These are phyloP conservation scores for Lordiphosa stackelbergi DNA, from an alignment of 1,140 invertebrate species.

Conservation along the genomic window DNA sequence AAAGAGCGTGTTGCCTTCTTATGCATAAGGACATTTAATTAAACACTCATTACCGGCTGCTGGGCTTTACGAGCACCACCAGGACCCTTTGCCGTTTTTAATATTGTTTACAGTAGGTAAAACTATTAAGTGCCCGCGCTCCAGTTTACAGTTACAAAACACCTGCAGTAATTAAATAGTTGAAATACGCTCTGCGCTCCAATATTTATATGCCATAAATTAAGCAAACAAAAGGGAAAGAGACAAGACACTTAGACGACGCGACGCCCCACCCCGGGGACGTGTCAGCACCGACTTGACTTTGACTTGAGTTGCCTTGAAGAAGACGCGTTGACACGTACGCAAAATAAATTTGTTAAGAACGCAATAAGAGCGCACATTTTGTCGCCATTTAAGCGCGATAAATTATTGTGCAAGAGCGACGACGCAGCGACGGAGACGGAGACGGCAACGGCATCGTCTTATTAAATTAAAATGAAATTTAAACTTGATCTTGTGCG, in stretches of 20 bases:
- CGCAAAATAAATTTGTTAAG: slow-evolving; percentile 74
- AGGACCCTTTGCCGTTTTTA: neutral
- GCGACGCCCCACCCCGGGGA: neutral
- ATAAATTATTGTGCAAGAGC: slow-evolving; percentile 66
- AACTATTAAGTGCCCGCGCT: neutral
- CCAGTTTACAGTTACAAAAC: slow-evolving; percentile 29
- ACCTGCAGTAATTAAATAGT: slow-evolving; percentile 71
- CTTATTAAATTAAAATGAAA: slow-evolving; percentile 71
- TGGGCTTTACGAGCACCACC: neutral
- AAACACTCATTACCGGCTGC: too few relatives aligned
- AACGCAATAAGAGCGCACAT: slow-evolving; percentile 72
- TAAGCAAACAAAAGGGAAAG: slow-evolving; percentile 57
- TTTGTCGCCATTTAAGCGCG: slow-evolving; percentile 72
- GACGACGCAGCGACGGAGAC: slow-evolving; percentile 13
- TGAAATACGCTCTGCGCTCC: slow-evolving; percentile 63
- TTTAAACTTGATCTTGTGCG: slow-evolving; percentile 65
- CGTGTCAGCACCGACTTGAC: slow-evolving; percentile 22
- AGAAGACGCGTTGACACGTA: slow-evolving; percentile 66
- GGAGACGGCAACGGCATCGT: slow-evolving; percentile 25
- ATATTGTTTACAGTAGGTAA: neutral
- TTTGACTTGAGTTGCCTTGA: neutral
- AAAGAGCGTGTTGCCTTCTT: neutral
- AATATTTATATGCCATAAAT: slow-evolving; percentile 73
- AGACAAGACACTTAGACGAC: slow-evolving; percentile 22
- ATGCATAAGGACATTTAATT: slow-evolving; percentile 6